Percentiles rank a stretch among this genome's conserved stretches.
These are phyloP conservation scores for Aplysia californica DNA, from an alignment of 1,140 invertebrate genomes.

Conservation along the genomic window DNA sequence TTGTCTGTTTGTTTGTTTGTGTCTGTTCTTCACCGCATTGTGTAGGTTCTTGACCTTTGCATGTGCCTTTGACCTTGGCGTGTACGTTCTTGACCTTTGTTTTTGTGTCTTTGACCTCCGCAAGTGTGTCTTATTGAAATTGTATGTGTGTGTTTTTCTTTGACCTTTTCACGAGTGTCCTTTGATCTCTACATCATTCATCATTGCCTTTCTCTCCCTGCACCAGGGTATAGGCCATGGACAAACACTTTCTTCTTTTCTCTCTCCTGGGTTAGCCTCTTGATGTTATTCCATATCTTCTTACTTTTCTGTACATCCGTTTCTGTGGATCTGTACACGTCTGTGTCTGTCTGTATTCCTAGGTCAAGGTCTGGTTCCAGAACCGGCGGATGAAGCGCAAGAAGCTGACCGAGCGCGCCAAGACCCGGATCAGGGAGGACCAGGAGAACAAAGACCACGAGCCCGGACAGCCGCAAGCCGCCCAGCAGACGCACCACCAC, in stretches of 20 bases:
- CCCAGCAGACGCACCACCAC: conserved; percentile 12
- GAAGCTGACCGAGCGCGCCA: conserved; percentile 71
- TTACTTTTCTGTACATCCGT: too few relatives aligned
- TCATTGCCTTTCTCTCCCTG: too few relatives aligned
- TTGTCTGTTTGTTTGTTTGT: too few relatives aligned
- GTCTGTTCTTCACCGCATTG: not conserved
- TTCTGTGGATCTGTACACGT: too few relatives aligned
- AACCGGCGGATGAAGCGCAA: conserved; percentile 99
- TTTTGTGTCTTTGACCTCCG: not conserved
- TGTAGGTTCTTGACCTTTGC: not conserved
- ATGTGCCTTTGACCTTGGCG: not conserved
- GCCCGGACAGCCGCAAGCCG: not conserved
- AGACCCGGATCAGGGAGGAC: conserved; percentile 40
- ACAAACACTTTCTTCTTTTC: too few relatives aligned
- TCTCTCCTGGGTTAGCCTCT: too few relatives aligned
- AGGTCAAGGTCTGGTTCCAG: conserved; percentile 85
- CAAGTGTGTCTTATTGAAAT: not conserved
- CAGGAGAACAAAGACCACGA: conserved; percentile 43
- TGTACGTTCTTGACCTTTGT: not conserved
- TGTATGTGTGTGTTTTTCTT: not conserved
- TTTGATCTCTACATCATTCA: too few relatives aligned
- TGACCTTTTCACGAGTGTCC: too few relatives aligned
- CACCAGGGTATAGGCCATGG: too few relatives aligned
- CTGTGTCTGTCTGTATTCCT: too few relatives aligned
- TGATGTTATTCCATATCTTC: too few relatives aligned